phyloP scores from a whole-genome alignment of 2,888 invertebrate genomes.

The Lepas anatifera region DNA sequence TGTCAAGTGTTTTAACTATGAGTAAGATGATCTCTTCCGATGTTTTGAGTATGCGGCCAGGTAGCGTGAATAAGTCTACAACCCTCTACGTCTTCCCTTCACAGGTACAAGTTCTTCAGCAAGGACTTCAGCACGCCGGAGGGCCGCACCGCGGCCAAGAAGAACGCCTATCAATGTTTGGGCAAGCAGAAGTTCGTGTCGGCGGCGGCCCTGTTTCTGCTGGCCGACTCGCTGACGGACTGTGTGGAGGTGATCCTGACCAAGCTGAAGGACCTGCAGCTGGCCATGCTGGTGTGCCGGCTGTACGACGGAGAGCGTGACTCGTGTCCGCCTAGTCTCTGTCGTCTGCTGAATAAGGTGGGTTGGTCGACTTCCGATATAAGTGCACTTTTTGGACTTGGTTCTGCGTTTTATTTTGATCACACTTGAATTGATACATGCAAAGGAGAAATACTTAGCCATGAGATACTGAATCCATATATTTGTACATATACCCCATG shows the following conservation, averaged over 20 bases:
- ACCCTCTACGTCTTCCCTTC: no score
- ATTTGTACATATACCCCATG: no score
- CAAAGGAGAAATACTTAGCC: no score
- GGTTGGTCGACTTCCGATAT: no score
- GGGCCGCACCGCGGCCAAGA: slow-evolving; percentile 94
- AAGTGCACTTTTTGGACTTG: no score
- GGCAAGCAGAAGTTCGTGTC: slow-evolving; percentile 94
- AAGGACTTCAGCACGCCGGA: slow-evolving; percentile 87
- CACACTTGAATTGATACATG: no score
- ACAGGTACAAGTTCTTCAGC: slow-evolving; percentile 85
- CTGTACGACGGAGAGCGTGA: slow-evolving; percentile 62
- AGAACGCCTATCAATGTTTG: slow-evolving; percentile 93
- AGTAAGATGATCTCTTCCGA: no score
- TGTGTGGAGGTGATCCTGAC: slow-evolving; percentile 84
- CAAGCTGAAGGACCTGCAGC: slow-evolving; percentile 85
- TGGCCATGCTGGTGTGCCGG: slow-evolving; percentile 86
- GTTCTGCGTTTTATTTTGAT: no score
- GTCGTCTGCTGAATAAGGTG: slow-evolving; percentile 58
- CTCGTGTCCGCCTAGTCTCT: slow-evolving; percentile 54
- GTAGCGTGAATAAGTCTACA: no score
- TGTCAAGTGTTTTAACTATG: no score
- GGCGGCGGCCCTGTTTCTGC: slow-evolving; percentile 94
- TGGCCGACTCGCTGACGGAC: slow-evolving; percentile 87
- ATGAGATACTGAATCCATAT: no score
- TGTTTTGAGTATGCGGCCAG: no score